phyloP scores from a whole-genome alignment of 64 coral and sea anemone genomes.

The Montipora cactus region DNA sequence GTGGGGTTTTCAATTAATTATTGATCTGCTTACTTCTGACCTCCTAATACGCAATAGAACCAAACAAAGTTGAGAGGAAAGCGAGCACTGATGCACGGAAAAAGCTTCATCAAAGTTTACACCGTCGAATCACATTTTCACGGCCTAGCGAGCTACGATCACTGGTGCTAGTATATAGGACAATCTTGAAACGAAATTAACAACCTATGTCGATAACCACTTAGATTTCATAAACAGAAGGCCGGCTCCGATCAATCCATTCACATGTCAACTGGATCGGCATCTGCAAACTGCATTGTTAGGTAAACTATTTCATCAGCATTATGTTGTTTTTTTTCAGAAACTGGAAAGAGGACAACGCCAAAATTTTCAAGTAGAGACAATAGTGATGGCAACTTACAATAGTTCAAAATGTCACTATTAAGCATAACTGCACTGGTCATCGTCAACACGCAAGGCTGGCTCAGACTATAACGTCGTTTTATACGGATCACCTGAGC shows the following conservation, averaged over 20 bases:
- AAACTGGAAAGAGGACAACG: neutral
- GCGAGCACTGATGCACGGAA: neutral
- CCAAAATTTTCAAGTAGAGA: no score
- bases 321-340: neutral
- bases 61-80: neutral
- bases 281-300: neutral
- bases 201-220: neutral
- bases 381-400: no score
- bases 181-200: slow-evolving; percentile 11
- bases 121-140: no score
- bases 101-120: no score
- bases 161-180: no score
- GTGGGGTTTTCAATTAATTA: neutral
- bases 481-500: neutral
- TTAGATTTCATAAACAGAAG: neutral
- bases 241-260: neutral
- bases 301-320: neutral
- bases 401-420: no score
- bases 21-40: slow-evolving; percentile 2
- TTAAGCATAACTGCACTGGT: no score
- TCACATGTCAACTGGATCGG: neutral
- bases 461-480: neutral
- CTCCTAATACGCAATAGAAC: neutral
- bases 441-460: no score
- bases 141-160: neutral